A percentile compares a stretch with the other conserved stretches of the same genome.
Evolutionary conservation across 2,113 vertebrate species (phyloP).

Genomic region (Sceloporus tristichus): DNA sequence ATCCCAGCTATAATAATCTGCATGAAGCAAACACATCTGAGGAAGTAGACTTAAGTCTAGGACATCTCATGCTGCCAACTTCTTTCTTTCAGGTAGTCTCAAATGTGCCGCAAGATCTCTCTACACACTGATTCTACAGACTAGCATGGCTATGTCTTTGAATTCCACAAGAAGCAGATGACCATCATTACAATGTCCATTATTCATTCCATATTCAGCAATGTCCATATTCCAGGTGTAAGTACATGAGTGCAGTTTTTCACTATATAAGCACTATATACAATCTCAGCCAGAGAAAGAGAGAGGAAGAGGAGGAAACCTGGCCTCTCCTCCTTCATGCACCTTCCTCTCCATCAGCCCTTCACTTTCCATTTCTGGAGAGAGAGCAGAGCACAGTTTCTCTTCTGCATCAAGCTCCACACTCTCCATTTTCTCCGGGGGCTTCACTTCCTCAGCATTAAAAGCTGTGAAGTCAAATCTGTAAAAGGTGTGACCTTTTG

Average conservation of each 20-base stretch:
- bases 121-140: too few species aligned
- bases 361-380: accelerated
- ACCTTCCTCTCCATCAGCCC: accelerated
- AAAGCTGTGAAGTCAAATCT: neutral
- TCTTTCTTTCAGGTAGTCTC: too few species aligned
- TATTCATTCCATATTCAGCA: too few species aligned
- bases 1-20: too few species aligned
- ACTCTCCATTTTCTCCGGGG: constrained; percentile 24
- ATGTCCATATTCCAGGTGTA: too few species aligned
- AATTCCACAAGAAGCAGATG: too few species aligned
- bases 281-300: neutral
- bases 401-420: accelerated
- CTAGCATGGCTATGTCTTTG: too few species aligned
- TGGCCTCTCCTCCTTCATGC: neutral
- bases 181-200: too few species aligned
- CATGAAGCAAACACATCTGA: too few species aligned
- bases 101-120: too few species aligned
- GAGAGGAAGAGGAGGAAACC: neutral
- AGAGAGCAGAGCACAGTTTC: accelerated
- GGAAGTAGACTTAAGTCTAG: too few species aligned
- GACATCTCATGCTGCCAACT: too few species aligned
- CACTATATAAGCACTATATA: neutral
- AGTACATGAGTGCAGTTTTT: neutral
- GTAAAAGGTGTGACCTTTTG: constrained; percentile 65
- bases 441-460: accelerated